Evolutionary conservation across 2,797 vertebrate species (phyloP), one percentile per base, ranked within the genome.

Genomic region (Phataginus tetradactyla): DNA sequence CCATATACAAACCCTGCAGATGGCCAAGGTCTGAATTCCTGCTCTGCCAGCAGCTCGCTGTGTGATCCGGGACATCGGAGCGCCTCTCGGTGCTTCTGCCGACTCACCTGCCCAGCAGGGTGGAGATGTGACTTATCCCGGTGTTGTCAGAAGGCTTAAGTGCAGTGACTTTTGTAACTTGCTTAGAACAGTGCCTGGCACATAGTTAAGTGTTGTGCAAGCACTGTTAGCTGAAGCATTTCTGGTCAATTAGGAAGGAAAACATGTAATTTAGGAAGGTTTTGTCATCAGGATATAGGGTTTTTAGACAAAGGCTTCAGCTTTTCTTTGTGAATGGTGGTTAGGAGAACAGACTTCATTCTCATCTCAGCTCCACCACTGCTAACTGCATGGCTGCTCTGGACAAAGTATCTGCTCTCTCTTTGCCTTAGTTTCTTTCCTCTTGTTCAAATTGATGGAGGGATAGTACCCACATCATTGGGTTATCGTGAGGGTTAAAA

Each of bases 231-330:
- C 66, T 91, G 72, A 64, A 88, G 37, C 64, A 53, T 85, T 68
- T 78, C 91, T 79, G 45, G 63, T 81, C 42, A 69, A 32, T 95
- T 88, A 69, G 72, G 84, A 90, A 84, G 51, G 69, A 79, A 88
- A 84, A 55, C 69, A 45, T 66, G 64, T 92, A 61, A 39, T 53
- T 42, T 61, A 11, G 1, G 7, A 59, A 77, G 25, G 7, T 69
- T 75, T 72, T 61, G 20, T 84, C 68, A 77, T 91, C 74, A 34
- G 17, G 39, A 9, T 72, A 3, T 42, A 12, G n/a, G 34, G 32
- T 69, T 94, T 64, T 91, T 80, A 42, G 45, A 51, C 29, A 61
- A 68, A 69, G 5, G 39, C 12, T 25, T 90, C 18, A 4, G 23
- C 34, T 29, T 78, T 61, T 75, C n/a, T 69, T 85, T 25, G 42